Evolutionary conservation across 1,140 invertebrate species (phyloP), one percentile per base, ranked within the genome.

Genomic region (Scaptomyza hsui): DNA sequence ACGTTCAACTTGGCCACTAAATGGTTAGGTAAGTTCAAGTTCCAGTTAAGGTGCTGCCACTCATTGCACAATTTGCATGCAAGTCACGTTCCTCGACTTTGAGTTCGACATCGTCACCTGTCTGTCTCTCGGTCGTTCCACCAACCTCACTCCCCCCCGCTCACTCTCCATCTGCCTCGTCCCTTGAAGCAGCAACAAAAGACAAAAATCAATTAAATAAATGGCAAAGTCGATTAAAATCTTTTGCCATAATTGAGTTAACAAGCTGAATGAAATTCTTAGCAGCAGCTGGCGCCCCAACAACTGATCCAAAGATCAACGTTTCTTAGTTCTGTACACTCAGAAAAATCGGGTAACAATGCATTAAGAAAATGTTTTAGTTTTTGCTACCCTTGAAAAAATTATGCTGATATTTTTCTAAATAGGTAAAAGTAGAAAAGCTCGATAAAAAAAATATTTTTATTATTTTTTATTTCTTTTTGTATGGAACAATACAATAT

Each of bases 51-150:
- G 21, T 69, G 41, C 55, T 69, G 51, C 51, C 51, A 39, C 41
- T 51, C 59, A 41, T 48, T 24, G 42, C 24, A 53, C 78, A 80
- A 80, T 80, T 80, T 76, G 77, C 78, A 80, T 79, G 56, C 77
- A 81, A 57, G 78, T 80, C 78, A 80, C 77, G 77, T 80, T 80
- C 72, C 57, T 55, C 44, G 59, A 47, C 49, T 63, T 55, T 69
- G 65, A 62, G 41, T 69, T 53, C 6, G 24, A 48, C 76, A 72
- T 67, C 61, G 77, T 80, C 77, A 79, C 77, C 77, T 80, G 77
- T 51, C 65, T 55, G 39, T 32, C 47, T 19, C 24, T 32, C 7
- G n/a, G 41, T 3, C 42, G 12, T n/a, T 4, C 26, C 6, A 3
- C 5, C 16, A 5, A 4, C 1, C 45, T 13, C 60, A 6, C 37